phyloP scores from a whole-genome alignment of 2,113 vertebrate genomes.

The Chinchilla lanigera region DNA sequence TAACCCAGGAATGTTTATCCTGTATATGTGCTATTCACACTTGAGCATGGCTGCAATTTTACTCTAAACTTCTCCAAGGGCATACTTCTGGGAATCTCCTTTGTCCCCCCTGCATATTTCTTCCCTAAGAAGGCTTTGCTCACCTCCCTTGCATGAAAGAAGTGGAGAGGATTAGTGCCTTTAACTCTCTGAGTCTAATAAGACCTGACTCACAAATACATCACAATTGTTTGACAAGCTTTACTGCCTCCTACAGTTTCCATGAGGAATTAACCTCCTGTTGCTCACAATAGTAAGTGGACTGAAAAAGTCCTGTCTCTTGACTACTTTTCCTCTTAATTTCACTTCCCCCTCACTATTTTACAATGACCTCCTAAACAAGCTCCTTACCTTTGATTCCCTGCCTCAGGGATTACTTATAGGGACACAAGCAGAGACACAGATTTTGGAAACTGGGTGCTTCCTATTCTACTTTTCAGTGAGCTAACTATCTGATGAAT shows the following conservation, averaged over 20 bases:
- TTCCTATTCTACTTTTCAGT: background rate
- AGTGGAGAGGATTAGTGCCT: background rate
- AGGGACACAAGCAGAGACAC: background rate
- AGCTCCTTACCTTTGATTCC: background rate
- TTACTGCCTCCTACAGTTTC: background rate
- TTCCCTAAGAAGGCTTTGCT: background rate
- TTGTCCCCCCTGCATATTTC: background rate
- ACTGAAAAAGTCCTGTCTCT: background rate
- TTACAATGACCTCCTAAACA: background rate
- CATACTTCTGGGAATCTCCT: background rate
- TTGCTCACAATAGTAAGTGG: background rate
- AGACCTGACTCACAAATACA: background rate
- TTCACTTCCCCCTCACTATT: background rate
- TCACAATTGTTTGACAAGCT: background rate
- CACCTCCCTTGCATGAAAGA: background rate
- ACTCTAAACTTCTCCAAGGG: background rate
- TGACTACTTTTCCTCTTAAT: background rate
- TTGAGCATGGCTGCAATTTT: background rate
- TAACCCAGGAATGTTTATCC: background rate
- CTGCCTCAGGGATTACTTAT: background rate
- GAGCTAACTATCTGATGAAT: slow-evolving; percentile 16
- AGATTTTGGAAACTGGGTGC: background rate
- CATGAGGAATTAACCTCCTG: background rate
- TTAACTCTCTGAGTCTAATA: background rate
- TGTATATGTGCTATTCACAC: background rate